These are phyloP conservation scores for Drosophila chauvacae DNA, from an alignment of 1,140 invertebrate species.

Conservation along the genomic window DNA sequence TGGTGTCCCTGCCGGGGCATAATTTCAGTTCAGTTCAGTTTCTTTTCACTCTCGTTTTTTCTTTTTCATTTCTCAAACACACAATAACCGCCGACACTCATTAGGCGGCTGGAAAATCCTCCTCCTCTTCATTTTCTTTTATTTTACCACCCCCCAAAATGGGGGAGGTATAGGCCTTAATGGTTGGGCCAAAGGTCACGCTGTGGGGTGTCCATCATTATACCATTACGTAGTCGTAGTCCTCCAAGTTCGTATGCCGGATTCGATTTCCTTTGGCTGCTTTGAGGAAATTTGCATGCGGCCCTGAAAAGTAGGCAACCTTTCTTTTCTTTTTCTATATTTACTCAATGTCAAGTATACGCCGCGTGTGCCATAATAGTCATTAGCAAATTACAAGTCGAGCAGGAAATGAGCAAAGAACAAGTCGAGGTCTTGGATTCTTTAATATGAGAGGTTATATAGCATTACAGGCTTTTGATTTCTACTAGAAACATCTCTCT, in stretches of 20 bases:
- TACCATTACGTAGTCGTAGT: slow-evolving; percentile 8
- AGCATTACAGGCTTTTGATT: not conserved
- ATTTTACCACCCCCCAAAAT: not conserved
- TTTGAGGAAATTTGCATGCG: slow-evolving; percentile 5
- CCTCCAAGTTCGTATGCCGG: not conserved
- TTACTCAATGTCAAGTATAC: slow-evolving; percentile 26
- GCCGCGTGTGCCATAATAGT: slow-evolving; percentile 4
- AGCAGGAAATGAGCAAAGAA: not conserved
- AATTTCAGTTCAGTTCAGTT: slow-evolving; percentile 56
- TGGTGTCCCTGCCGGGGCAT: slow-evolving; percentile 51
- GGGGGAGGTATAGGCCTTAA: not conserved
- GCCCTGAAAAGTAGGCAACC: slow-evolving; percentile 40
- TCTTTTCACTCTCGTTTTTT: not conserved
- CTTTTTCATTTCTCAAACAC: too few species aligned
- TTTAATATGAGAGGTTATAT: not conserved
- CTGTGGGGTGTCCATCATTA: slow-evolving; percentile 24
- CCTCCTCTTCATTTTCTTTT: not conserved
- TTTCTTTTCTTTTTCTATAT: not conserved
- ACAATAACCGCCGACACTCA: slow-evolving; percentile 70
- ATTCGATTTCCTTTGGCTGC: slow-evolving; percentile 19
- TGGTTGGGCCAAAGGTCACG: not conserved
- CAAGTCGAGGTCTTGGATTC: not conserved
- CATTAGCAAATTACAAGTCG: slow-evolving; percentile 14
- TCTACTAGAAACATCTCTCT: not conserved
- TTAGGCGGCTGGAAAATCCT: slow-evolving; percentile 55